These are phyloP conservation scores for Aphelenchoides avenae DNA, from an alignment of 1,140 invertebrate genomes.

Conservation along the genomic window DNA sequence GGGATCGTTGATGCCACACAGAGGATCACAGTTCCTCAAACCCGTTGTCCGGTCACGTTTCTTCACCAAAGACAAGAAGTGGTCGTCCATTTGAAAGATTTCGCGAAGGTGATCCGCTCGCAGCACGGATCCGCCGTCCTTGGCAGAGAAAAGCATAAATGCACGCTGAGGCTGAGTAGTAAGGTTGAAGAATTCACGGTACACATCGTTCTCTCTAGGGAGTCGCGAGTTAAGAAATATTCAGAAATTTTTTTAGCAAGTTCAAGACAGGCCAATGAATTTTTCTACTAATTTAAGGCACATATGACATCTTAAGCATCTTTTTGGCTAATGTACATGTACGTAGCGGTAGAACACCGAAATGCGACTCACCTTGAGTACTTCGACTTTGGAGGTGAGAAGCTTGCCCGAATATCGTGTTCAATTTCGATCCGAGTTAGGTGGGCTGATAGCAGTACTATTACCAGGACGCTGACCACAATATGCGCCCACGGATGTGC, in stretches of 20 bases:
- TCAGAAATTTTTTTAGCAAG: conserved; percentile 22
- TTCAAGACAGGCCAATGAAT: conserved; percentile 12
- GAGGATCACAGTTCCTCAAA: conserved; percentile 38
- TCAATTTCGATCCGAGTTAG: conserved; percentile 28
- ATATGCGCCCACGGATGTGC: conserved; percentile 21
- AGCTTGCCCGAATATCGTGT: conserved; percentile 33
- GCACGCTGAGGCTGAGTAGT: conserved; percentile 37
- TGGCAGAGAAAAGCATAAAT: conserved; percentile 40
- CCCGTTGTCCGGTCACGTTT: conserved; percentile 25
- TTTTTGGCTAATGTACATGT: conserved; percentile 12
- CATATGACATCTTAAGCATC: too few relatives aligned
- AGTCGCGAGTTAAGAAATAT: background rate
- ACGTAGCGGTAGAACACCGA: conserved; percentile 7
- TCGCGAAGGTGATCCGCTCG: conserved; percentile 22
- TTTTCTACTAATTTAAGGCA: conserved; percentile 11
- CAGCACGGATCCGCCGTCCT: conserved; percentile 33
- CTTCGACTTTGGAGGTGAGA: conserved; percentile 34
- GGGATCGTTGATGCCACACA: conserved; percentile 49
- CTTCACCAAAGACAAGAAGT: conserved; percentile 19
- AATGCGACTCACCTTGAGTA: conserved; percentile 35
- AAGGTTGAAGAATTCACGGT: conserved; percentile 46
- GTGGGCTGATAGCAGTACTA: conserved; percentile 6
- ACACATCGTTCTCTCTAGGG: conserved; percentile 39
- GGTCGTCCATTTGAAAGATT: conserved; percentile 28
- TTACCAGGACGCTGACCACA: conserved; percentile 22